These are phyloP conservation scores for Cataglyphis altisquamis DNA, from an alignment of 2,888 invertebrate species.

Conservation along the genomic window DNA sequence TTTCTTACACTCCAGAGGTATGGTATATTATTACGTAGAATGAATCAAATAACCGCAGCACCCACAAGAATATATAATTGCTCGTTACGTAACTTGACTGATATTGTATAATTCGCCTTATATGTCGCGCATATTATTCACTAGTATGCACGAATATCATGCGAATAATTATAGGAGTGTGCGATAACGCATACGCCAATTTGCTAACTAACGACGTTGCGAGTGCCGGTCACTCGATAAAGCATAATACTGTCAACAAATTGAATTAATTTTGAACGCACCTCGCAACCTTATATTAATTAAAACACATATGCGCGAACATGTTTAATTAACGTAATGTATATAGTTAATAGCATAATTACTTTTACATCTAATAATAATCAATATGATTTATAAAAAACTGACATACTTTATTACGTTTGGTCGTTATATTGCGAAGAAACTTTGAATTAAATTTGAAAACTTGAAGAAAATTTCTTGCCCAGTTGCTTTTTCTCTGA, in stretches of 20 bases:
- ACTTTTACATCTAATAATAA: background rate
- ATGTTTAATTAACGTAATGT: constrained; percentile 17
- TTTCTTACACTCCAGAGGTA: background rate
- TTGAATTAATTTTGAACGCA: constrained; percentile 21
- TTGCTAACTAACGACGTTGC: constrained; percentile 29
- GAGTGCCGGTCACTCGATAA: constrained; percentile 6
- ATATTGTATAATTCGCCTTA: background rate
- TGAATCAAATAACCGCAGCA: background rate
- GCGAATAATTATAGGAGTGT: constrained; percentile 1
- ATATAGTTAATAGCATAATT: background rate
- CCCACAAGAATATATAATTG: background rate
- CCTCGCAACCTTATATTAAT: constrained; percentile 34
- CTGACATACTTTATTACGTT: background rate
- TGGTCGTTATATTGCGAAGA: background rate
- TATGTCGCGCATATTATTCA: constrained; percentile 11
- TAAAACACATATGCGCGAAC: background rate
- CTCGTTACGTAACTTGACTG: background rate
- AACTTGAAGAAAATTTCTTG: background rate
- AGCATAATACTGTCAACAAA: constrained; percentile 34
- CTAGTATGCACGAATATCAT: background rate
- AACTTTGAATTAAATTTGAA: constrained; percentile 9
- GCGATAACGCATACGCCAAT: constrained; percentile 17
- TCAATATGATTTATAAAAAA: background rate
- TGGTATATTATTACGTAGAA: background rate
- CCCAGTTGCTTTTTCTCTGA: background rate